These are phyloP conservation scores for Caerostris darwini DNA, from an alignment of 1,140 invertebrate species.

Conservation along the genomic window DNA sequence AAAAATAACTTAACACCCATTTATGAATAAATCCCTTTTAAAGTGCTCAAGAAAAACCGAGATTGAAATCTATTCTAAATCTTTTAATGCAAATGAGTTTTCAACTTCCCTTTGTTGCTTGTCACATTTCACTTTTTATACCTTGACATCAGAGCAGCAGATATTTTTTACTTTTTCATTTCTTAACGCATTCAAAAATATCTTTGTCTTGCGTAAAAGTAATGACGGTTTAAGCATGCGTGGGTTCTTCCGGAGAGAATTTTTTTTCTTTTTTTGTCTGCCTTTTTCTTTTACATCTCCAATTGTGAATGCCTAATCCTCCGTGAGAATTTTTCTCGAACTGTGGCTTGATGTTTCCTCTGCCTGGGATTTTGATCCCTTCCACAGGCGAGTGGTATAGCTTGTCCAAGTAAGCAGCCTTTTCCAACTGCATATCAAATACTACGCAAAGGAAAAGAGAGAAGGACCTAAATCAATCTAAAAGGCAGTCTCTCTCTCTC, in stretches of 20 bases:
- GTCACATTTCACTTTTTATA: background rate
- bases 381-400: conserved; percentile 14
- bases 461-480: conserved; percentile 59
- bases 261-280: background rate
- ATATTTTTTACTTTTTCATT: too few relatives aligned
- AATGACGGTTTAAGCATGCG: background rate
- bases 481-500: conserved; percentile 61
- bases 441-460: background rate
- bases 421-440: background rate
- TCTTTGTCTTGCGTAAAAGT: background rate
- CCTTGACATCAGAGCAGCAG: background rate
- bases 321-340: conserved; percentile 17
- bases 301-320: conserved; percentile 26
- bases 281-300: background rate
- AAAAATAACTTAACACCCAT: too few relatives aligned
- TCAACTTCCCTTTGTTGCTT: background rate
- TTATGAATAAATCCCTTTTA: too few relatives aligned
- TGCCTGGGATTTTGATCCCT: background rate
- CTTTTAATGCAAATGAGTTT: background rate
- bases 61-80: background rate
- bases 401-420: background rate
- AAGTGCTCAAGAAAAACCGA: background rate
- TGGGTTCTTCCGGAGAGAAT: background rate
- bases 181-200: background rate
- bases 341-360: background rate